Percentiles rank a stretch among this genome's conserved stretches.
Evolutionary conservation across 2,113 vertebrate species (phyloP).

Genomic region (Hepsetus odoe): DNA sequence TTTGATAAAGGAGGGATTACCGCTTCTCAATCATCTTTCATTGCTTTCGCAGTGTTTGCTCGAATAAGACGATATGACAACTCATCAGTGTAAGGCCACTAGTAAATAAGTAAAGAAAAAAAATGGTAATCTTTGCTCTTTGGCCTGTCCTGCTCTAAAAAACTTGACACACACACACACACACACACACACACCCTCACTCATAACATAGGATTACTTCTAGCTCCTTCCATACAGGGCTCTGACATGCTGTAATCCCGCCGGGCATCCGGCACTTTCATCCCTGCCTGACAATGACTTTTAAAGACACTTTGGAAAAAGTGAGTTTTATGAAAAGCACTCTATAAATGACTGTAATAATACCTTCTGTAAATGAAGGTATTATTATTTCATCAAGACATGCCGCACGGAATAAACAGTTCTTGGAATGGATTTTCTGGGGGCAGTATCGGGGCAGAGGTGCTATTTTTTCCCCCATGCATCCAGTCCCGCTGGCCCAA

Average conservation of each 20-base stretch:
- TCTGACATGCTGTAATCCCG: constrained; percentile 19
- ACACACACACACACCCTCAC: constrained; percentile 14
- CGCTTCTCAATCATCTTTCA: background rate
- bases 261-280: background rate
- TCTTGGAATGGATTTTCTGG: constrained; percentile 10
- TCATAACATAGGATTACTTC: constrained; percentile 1
- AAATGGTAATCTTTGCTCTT: background rate
- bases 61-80: background rate
- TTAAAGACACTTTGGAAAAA: background rate
- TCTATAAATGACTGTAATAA: constrained; percentile 34
- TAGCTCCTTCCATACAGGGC: background rate
- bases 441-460: background rate
- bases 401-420: background rate
- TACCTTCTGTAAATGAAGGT: background rate
- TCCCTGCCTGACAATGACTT: background rate
- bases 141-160: background rate
- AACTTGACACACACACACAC: background rate
- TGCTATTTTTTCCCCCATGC: background rate
- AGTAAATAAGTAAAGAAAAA: constrained; percentile 10
- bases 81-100: background rate
- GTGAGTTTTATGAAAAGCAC: background rate
- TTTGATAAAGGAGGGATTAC: background rate
- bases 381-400: constrained; percentile 39
- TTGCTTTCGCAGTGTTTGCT: background rate
- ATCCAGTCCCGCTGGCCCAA: background rate